A percentile compares a stretch with the other conserved stretches of the same genome.
phyloP scores from a whole-genome alignment of 2,888 invertebrate genomes.

The Isoperla grammatica region DNA sequence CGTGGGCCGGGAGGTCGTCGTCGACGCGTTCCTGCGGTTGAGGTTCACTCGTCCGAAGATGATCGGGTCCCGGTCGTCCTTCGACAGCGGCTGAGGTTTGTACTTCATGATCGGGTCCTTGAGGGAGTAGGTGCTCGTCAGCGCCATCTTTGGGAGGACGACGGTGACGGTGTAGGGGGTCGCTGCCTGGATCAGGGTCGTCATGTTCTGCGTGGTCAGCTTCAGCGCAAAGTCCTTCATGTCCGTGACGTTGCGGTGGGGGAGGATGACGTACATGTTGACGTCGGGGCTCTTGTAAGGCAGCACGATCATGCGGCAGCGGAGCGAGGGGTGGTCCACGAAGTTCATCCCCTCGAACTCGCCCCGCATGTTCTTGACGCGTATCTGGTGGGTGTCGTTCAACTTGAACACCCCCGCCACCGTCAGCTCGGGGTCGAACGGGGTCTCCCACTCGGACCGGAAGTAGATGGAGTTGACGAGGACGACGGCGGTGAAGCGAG shows the following conservation, averaged over 20 bases:
- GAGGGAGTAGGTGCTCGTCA: slow-evolving; percentile 38
- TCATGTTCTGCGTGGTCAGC: slow-evolving; percentile 35
- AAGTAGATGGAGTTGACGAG: slow-evolving; percentile 47
- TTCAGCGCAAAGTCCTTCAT: slow-evolving; percentile 37
- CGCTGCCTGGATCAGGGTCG: slow-evolving; percentile 33
- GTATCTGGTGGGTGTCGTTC: slow-evolving; percentile 31
- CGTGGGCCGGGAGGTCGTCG: slow-evolving; percentile 7
- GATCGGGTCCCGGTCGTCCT: background rate
- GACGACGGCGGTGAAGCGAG: slow-evolving; percentile 39
- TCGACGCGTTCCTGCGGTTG: background rate
- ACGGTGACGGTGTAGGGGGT: slow-evolving; percentile 17
- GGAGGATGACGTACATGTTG: slow-evolving; percentile 46
- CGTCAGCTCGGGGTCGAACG: slow-evolving; percentile 43
- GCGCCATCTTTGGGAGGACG: slow-evolving; percentile 39
- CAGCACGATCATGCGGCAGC: slow-evolving; percentile 42
- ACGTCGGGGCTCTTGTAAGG: slow-evolving; percentile 45
- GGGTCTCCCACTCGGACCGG: slow-evolving; percentile 45
- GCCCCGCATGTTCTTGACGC: slow-evolving; percentile 39
- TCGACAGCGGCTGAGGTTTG: slow-evolving; percentile 4
- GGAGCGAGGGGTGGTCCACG: slow-evolving; percentile 37
- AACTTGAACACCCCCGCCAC: slow-evolving; percentile 37
- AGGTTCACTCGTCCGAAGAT: background rate
- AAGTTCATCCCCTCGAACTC: slow-evolving; percentile 38
- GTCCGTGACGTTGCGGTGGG: slow-evolving; percentile 38
- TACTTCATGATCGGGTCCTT: slow-evolving; percentile 36